Percentiles rank a stretch among this genome's conserved stretches.
Conservation (phyloP, 2,113 vertebrate genomes). For the Pelecanus crispus region DNA sequence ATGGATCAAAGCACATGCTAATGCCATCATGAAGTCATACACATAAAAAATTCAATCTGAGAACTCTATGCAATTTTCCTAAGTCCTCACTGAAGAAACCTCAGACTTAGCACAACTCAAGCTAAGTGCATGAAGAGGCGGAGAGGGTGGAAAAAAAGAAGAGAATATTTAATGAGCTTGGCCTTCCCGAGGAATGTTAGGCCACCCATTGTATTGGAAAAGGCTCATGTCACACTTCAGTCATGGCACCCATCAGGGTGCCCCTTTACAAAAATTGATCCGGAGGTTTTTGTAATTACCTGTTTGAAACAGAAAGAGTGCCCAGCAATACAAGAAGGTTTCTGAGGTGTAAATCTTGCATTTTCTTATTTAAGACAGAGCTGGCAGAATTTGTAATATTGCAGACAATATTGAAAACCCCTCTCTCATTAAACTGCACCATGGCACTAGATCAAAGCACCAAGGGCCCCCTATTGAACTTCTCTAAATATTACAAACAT, state of each 20-base stretch:
- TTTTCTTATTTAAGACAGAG: slow-evolving; percentile 60
- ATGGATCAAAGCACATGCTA: slow-evolving; percentile 85
- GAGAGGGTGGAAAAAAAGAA: slow-evolving; percentile 63
- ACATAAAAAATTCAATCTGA: slow-evolving; percentile 86
- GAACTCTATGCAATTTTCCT: slow-evolving; percentile 80
- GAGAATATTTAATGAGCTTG: slow-evolving; percentile 81
- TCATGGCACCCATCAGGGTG: slow-evolving; percentile 79
- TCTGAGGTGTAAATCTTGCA: slow-evolving; percentile 65
- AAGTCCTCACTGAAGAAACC: slow-evolving; percentile 78
- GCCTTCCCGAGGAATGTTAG: slow-evolving; percentile 77
- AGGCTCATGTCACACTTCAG: slow-evolving; percentile 82
- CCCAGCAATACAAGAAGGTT: slow-evolving; percentile 57
- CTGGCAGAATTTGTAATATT: slow-evolving; percentile 60
- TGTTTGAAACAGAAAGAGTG: slow-evolving; percentile 67
- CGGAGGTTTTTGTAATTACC: slow-evolving; percentile 79
- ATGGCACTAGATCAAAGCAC: slow-evolving; percentile 92
- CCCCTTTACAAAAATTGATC: slow-evolving; percentile 83
- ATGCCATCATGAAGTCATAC: slow-evolving; percentile 85
- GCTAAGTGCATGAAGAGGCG: slow-evolving; percentile 73
- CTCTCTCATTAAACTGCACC: slow-evolving; percentile 78
- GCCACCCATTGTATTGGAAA: slow-evolving; percentile 85
- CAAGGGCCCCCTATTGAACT: slow-evolving; percentile 94
- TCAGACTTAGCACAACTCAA: slow-evolving; percentile 74
- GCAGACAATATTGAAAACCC: slow-evolving; percentile 70
- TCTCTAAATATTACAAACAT: slow-evolving; percentile 87